Evolutionary conservation across 2,113 vertebrate species (phyloP).

Genomic region (Phycodurus eques): DNA sequence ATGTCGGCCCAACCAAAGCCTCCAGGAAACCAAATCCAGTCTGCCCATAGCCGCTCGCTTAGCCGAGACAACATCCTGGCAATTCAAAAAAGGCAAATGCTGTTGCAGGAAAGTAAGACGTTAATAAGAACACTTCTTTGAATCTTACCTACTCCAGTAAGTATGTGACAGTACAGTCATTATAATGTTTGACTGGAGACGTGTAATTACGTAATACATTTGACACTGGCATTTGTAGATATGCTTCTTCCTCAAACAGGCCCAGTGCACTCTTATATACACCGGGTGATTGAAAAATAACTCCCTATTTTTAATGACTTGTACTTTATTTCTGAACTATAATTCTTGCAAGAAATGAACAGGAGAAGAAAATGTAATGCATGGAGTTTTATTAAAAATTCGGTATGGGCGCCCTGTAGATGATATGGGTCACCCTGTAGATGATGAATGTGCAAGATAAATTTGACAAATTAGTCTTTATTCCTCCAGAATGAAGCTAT

Average conservation of each 20-base stretch:
- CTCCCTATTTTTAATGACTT: too few species aligned
- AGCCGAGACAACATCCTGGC: slow-evolving; percentile 81
- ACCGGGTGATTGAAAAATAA: not conserved
- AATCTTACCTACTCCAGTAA: too few species aligned
- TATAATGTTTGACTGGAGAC: not conserved
- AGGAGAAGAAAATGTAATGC: too few species aligned
- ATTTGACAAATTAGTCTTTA: not conserved
- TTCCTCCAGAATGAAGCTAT: not conserved
- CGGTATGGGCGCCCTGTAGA: not conserved
- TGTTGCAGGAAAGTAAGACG: slow-evolving; percentile 20
- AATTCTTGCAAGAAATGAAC: too few species aligned
- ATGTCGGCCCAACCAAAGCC: slow-evolving; percentile 90
- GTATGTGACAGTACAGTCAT: not conserved
- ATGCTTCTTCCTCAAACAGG: not conserved
- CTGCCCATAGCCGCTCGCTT: slow-evolving; percentile 85
- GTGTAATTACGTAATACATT: not conserved
- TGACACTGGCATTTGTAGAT: not conserved
- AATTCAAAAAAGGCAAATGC: not conserved
- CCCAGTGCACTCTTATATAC: not conserved
- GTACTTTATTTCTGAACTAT: too few species aligned
- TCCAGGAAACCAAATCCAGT: slow-evolving; percentile 88
- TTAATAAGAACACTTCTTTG: not conserved
- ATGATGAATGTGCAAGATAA: not conserved
- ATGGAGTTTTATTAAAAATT: too few species aligned
- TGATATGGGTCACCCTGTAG: not conserved